A percentile compares a stretch with the other conserved stretches of the same genome.
Evolutionary conservation across 1,140 invertebrate species (phyloP).

Genomic region (Pararge aegeria): DNA sequence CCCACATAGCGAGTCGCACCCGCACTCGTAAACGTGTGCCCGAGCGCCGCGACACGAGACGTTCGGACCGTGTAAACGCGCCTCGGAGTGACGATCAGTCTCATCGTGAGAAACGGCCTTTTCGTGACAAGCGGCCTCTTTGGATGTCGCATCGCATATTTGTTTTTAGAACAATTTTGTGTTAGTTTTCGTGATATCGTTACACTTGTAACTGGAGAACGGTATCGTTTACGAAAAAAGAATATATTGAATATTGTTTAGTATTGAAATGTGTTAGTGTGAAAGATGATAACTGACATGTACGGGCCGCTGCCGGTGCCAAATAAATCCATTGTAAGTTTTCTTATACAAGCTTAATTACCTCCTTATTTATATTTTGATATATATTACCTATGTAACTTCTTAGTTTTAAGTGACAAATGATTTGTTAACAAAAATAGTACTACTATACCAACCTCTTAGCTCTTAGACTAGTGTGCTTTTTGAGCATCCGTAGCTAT

Average conservation of each 20-base stretch:
- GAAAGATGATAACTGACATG: conserved; percentile 72
- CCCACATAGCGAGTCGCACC: conserved; percentile 31
- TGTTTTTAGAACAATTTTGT: background rate
- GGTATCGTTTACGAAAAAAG: too few relatives aligned
- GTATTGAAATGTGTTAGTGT: conserved; percentile 44
- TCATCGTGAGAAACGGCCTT: background rate
- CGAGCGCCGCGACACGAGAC: conserved; percentile 39
- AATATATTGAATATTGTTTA: too few relatives aligned
- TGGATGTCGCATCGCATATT: conserved; percentile 7
- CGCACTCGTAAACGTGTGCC: conserved; percentile 33
- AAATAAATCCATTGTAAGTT: conserved; percentile 69
- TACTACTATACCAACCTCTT: too few relatives aligned
- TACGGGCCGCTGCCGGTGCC: conserved; percentile 70
- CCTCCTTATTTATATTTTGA: too few relatives aligned
- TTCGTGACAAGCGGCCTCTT: conserved; percentile 1
- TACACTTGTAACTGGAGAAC: too few relatives aligned
- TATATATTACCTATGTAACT: too few relatives aligned
- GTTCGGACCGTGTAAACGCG: conserved; percentile 35
- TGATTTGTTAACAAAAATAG: too few relatives aligned
- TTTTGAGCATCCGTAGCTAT: too few relatives aligned
- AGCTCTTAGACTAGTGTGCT: too few relatives aligned
- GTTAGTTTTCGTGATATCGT: background rate
- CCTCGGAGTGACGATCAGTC: conserved; percentile 18
- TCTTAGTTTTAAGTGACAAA: too few relatives aligned
- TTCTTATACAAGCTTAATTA: conserved; percentile 9